Base-by-base conservation (phyloP, 2,797 vertebrate genomes). In the Rousettus madagascariensis region DNA sequence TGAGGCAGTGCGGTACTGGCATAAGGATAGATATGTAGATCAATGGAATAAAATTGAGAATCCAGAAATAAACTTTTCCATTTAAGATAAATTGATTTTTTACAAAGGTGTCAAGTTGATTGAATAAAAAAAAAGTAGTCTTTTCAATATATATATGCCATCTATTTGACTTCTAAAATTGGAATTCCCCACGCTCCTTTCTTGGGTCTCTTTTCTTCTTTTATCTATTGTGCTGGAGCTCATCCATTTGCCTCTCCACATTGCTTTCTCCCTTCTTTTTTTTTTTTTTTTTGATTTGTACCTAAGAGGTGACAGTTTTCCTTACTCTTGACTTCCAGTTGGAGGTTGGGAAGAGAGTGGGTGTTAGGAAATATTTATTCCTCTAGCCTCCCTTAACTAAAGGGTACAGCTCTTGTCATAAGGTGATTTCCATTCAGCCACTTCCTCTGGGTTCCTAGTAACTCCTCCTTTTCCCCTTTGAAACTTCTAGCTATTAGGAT, bases 81-180 rank as follows among this genome's bases (percentile, higher is more conserved):
- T 68, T 75, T 87, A 91, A 51, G 51, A 66, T 59, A 68, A 80
- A 49, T 41, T 86, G 43, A 80, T 82, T 91, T 86, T 72, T 82
- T 19, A 36, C 30, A 92, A 68, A 46, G 20, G 2, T 77, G 61
- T 41, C 41, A 83, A 63, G 19, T 49, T 22, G 61, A 83, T 30
- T 36, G 41, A 74, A 68, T 66, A 51, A 49, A 49, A 49, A 49
- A 59, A n/a, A 68, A 61, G 38, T 28, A 51, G 24, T 49, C 46
- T 91, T 86, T 68, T 95, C 66, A 80, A 75, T 24, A 83, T 4
- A 78, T 0, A 78, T 0, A 20, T 8, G n/a, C 28, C 53, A 41
- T 77, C 43, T n/a, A 30, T 51, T 88, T 51, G 57, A 33, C 24
- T 33, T 88, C 61, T 88, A 36, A 77, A 33, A 51, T 15, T 33